Conservation (phyloP, 2,113 vertebrate species). For the Clupea harengus region DNA sequence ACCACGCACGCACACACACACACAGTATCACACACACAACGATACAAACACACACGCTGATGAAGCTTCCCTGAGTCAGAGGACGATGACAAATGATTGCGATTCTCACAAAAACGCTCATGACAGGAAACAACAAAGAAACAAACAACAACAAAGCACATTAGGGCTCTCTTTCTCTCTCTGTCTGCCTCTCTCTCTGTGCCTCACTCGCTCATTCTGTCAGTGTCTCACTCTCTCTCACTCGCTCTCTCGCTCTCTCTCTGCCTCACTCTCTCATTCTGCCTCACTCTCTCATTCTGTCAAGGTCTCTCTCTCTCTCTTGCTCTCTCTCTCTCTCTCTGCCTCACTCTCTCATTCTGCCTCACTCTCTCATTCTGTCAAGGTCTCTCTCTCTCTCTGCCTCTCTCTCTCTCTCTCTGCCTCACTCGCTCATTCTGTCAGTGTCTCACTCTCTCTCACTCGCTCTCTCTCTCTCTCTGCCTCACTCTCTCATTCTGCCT, state of each 20-base stretch:
- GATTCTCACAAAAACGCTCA: neutral
- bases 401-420: neutral
- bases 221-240: neutral
- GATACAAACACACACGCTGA: neutral
- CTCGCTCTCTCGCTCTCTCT: neutral
- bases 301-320: neutral
- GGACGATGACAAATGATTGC: constrained; percentile 2
- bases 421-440: neutral
- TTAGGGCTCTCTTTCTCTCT: neutral
- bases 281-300: neutral
- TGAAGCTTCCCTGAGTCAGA: constrained; percentile 15
- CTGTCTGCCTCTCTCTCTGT: neutral
- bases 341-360: neutral
- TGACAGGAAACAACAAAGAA: constrained; percentile 10
- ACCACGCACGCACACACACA: constrained; percentile 32
- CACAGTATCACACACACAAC: neutral
- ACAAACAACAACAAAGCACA: constrained; percentile 13
- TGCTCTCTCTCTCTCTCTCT: neutral
- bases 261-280: neutral
- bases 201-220: neutral
- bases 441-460: neutral
- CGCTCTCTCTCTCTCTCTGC: neutral
- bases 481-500: neutral
- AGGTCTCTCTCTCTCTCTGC: neutral
- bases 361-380: neutral